Evolutionary conservation across 2,888 invertebrate genomes (phyloP), one percentile per base, ranked within the genome.

Genomic region (Prionchulus punctatus): DNA sequence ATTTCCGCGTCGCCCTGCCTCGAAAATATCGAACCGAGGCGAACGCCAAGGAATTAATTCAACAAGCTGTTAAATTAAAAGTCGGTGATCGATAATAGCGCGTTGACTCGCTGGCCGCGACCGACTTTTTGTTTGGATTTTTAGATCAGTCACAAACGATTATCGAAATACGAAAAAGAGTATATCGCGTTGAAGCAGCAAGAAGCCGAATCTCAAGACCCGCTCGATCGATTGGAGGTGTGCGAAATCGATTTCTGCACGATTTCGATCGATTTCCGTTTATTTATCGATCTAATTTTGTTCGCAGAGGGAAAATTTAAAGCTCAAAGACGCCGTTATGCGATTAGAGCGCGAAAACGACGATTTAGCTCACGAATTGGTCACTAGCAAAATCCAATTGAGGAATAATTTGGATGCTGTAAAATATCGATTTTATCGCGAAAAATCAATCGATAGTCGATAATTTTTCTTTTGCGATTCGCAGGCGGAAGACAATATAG

Each of bases 1-100:
- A 94, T 76, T 96, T 99, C 72, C 82, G 98, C 59, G 94, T 98
- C 1, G 86, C 87, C 18, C 77, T 99, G 63, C 98, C 98, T 43
- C 92, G 98, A 76, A 88, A 87, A 68, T 96, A 91, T 71, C 82
- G 94, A 54, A 85, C 84, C 18, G 88, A 92, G 69, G 87, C 87
- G 66, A 81, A 85, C 18, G 86, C 94, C 0, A 81, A 84, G 49
- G 83, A 86, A 62, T 80, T 98, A 7, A 84, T 98, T 75, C 86
- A 86, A 71, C 77, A 84, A 61, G 92, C 96, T 2, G 86, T 89
- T 70, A 83, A 83, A 64, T 81, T 89, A 55, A 92, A 91, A 75
- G 84, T 94, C 36, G 60, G 60, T 36, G 36, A 36, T 36, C 36
- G 12, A 36, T 12, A 36, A 36, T 36, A n/a, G n/a, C n/a, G n/a